These are phyloP conservation scores for Ispidina lecontei DNA, from an alignment of 2,797 vertebrate species.

Conservation along the genomic window DNA sequence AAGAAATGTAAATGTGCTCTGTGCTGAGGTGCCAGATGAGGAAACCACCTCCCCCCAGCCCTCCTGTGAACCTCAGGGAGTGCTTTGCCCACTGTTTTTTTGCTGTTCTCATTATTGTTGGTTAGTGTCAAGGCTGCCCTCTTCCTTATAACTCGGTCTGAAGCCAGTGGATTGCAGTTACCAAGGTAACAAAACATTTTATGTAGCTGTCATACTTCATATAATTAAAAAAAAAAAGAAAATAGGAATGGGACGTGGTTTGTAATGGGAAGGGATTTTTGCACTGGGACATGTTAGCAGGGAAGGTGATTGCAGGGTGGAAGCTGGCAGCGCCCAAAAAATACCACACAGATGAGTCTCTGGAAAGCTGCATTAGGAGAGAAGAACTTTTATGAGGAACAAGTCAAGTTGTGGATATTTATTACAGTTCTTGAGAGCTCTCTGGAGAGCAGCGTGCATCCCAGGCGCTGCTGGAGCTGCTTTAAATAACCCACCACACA, in stretches of 20 bases:
- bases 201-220: conserved; percentile 3
- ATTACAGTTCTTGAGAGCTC: background rate
- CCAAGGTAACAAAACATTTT: conserved; percentile 60
- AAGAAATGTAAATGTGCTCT: fast-evolving
- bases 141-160: background rate
- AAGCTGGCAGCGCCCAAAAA: background rate
- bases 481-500: background rate
- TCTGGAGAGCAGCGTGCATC: background rate
- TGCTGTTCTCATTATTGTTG: background rate
- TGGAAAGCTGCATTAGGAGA: conserved; percentile 1
- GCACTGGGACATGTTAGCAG: background rate
- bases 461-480: background rate
- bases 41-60: background rate
- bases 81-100: background rate
- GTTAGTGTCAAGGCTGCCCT: conserved; percentile 34
- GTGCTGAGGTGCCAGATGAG: fast-evolving
- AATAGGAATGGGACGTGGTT: background rate
- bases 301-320: background rate
- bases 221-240: background rate
- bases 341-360: background rate
- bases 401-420: background rate
- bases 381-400: background rate
- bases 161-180: conserved; percentile 32
- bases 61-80: fast-evolving
- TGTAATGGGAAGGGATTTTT: background rate